Base-by-base conservation (phyloP, 2,113 vertebrate genomes). In the Myxocyprinus asiaticus region DNA sequence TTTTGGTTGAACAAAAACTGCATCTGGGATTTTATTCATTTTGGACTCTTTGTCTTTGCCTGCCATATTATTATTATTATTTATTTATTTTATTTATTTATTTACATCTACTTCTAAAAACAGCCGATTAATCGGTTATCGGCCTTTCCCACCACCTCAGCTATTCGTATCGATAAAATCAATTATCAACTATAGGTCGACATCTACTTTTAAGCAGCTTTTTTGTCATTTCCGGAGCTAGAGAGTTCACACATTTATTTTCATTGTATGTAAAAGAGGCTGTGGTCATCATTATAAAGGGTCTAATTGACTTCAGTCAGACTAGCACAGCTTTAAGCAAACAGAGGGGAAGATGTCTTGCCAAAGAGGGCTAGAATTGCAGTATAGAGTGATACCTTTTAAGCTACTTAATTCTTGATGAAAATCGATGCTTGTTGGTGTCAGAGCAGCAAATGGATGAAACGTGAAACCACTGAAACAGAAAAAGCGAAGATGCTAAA, bases 401-500 rank as follows among this genome's bases (percentile, higher is more conserved):
- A 75, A 75, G 79, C 63, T 75, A 66, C 79, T 75, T 75, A 81
- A 81, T 81, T 75, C 71, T 61, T 81, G 72, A 75, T 81, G 79
- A 75, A 81, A 81, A 81, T 81, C 79, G 5, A 81, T 81, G 64
- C 56, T 74, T 17, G 11, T 81, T 81, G 65, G 55, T 81, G 71
- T 75, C 65, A 61, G n/a, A 51, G 71, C 22, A 7, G 44, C 63
- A 81, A 81, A 76, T 76, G 73, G 79, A 75, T 75, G 79, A 81
- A 81, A 76, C 33, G 58, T 53, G 64, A 81, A 81, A 66, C 70
- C 72, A 51, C 14, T 51, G 65, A 73, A 65, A 76, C 73, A 75
- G 65, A 81, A 74, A 65, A 67, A 0, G 53, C 0, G 6, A 22
- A 44, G 58, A 71, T 33, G 50, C 77, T 79, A 79, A 79, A 81